Base-by-base conservation (phyloP, 2,113 vertebrate species). In the Ellobius talpinus region DNA sequence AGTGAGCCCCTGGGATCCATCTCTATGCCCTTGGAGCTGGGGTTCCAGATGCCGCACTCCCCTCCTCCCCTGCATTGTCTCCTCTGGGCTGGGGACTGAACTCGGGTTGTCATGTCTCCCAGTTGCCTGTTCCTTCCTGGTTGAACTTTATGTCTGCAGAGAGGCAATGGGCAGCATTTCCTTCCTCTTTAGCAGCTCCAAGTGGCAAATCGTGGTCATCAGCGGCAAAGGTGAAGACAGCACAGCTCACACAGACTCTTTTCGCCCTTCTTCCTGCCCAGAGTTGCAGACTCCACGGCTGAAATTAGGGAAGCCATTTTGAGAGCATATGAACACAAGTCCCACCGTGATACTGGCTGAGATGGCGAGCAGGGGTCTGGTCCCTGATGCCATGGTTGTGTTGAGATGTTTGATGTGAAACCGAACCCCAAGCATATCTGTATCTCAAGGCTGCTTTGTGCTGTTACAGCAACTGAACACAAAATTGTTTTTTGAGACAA, bases 1-100 rank as follows among this genome's bases (percentile, higher is more conserved):
- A 52, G 29, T 36, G 77, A 33, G 47, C 77, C 31, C 31, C 47
- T 36, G 50, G 77, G 33, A 58, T n/a, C n/a, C 1, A 55, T 21
- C 55, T 82, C 79, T 55, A n/a, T 16, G 36, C 33, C n/a, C 79
- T 55, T 21, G 11, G 52, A 61, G 55, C 7, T 61, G 55, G 33
- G 36, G 23, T 7, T 14, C 23, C 11, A 36, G 79, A n/a, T 23
- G 78, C 55, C 4, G 0, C 1, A 6, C 3, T 4, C 66, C 3
- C 0, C 26, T 8, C 45, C 7, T 77, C 47, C 47, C 8, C 47
- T 52, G 16, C 1, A 33, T 78, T 42, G 55, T n/a, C 81, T 61
- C 33, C 36, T 84, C 52, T 42, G 36, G 12, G 33, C n/a, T 84
- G 81, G 55, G 78, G 14, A 6, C n/a, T 42, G 81, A 84, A 61